These are phyloP conservation scores for Lepidocyrtoides sp. DNA, from an alignment of 2,888 invertebrate genomes.

Conservation along the genomic window DNA sequence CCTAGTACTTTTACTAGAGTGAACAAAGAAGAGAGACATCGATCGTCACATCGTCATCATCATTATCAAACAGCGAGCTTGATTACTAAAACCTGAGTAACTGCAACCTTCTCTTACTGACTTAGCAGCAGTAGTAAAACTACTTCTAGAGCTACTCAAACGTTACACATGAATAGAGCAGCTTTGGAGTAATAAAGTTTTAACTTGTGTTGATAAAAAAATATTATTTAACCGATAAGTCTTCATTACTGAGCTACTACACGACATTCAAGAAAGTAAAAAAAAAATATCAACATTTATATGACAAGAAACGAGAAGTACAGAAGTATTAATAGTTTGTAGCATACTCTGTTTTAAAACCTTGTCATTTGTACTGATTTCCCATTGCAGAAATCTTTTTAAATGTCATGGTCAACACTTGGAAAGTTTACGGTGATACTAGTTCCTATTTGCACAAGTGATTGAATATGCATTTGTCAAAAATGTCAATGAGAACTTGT, in stretches of 20 bases:
- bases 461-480: neutral
- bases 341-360: too few relatives aligned
- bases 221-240: too few relatives aligned
- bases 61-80: constrained; percentile 26
- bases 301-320: neutral
- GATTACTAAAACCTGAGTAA: constrained; percentile 22
- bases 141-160: neutral
- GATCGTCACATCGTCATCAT: neutral
- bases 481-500: constrained; percentile 9
- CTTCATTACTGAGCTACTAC: neutral
- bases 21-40: constrained; percentile 1
- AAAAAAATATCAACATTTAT: too few relatives aligned
- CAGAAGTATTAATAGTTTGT: too few relatives aligned
- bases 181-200: constrained; percentile 2
- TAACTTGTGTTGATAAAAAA: neutral
- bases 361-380: neutral
- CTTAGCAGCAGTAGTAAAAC: neutral
- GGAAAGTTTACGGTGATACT: neutral
- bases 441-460: neutral
- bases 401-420: neutral
- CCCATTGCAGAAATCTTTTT: neutral
- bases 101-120: neutral
- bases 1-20: neutral
- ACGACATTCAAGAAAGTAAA: neutral
- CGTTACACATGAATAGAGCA: neutral